Base-by-base conservation (phyloP, 2,888 invertebrate species). In the Zonitis immaculata region DNA sequence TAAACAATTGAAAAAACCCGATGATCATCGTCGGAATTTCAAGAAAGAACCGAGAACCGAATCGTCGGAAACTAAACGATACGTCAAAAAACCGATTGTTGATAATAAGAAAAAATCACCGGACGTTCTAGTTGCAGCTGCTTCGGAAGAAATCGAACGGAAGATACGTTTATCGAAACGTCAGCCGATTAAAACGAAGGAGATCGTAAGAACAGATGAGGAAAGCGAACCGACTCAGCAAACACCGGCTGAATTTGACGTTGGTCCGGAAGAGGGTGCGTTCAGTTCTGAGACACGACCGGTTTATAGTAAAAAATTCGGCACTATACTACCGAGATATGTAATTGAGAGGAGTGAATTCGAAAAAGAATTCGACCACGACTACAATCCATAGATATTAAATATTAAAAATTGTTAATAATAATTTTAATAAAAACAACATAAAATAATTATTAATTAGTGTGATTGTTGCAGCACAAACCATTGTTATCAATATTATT, bases 341-440 rank as follows among this genome's bases (percentile, higher is more conserved):
- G 87, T 88, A 86, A 69, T 87, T 50, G 78, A 81, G 53, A 81
- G 80, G 71, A 84, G 86, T 35, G 85, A 85, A 58, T 83, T 83
- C 62, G 88, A 88, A 75, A 77, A 77, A 65, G 80, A 83, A 54
- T 86, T 87, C 68, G 87, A 87, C 69, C 82, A 77, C 50, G 70
- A 74, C 2, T 18, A 35, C 35, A 35, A 35, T 3, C 16, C n/a
- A n/a, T n/a, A n/a, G n/a, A n/a, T n/a, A 18, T 35, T 35, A 35
- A 32, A 32, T 7, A 32, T 39, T 7, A 9, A 11, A 9, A 8
- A 39, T 39, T 39, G 8, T 45, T 32, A 14, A 48, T 50, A 51
- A 54, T 51, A 54, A 48, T 44, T 35, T 44, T 30, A 49, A 27
- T 53, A 52, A 43, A 30, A 48, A 43, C 12, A 12, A 32, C 8